Percentiles rank a stretch among this genome's conserved stretches.
Evolutionary conservation across 1,140 invertebrate genomes (phyloP).

Genomic region (Plutomurus gul): DNA sequence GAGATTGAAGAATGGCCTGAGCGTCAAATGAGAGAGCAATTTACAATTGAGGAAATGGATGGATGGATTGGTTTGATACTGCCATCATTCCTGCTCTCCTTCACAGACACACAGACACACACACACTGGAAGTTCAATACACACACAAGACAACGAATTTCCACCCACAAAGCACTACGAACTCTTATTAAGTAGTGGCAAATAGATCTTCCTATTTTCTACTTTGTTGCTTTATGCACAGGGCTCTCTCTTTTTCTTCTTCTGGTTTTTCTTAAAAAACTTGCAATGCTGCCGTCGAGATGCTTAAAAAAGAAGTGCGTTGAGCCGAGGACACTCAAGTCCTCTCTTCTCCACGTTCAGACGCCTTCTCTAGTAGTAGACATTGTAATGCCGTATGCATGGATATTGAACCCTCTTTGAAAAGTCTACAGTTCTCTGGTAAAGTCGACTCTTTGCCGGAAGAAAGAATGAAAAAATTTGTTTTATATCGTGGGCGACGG

Average conservation of each 20-base stretch:
- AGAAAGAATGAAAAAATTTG: conserved; percentile 35
- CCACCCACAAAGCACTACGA: not conserved
- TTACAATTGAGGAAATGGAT: conserved; percentile 36
- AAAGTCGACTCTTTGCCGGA: not conserved
- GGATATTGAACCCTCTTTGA: no score
- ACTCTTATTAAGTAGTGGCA: not conserved
- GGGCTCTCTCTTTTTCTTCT: not conserved
- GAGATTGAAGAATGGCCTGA: conserved; percentile 37
- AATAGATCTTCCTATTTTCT: not conserved
- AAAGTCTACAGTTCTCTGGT: not conserved
- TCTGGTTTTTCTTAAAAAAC: not conserved
- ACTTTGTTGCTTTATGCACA: not conserved
- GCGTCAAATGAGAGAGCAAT: conserved; percentile 32
- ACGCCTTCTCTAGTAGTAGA: no score
- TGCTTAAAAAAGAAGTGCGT: not conserved
- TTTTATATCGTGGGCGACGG: conserved; percentile 41
- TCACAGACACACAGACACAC: not conserved
- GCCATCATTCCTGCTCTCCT: not conserved
- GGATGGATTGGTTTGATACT: conserved; percentile 26
- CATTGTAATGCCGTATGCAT: no score
- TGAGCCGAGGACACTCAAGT: not conserved
- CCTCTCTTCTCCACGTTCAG: not conserved
- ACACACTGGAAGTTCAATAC: not conserved
- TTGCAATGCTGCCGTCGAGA: not conserved
- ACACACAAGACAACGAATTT: not conserved